Evolutionary conservation across 35 echinoderm and acorn worm genomes (phyloP), one percentile per base, ranked within the genome.

Genomic region (Stichopus chloronotus): DNA sequence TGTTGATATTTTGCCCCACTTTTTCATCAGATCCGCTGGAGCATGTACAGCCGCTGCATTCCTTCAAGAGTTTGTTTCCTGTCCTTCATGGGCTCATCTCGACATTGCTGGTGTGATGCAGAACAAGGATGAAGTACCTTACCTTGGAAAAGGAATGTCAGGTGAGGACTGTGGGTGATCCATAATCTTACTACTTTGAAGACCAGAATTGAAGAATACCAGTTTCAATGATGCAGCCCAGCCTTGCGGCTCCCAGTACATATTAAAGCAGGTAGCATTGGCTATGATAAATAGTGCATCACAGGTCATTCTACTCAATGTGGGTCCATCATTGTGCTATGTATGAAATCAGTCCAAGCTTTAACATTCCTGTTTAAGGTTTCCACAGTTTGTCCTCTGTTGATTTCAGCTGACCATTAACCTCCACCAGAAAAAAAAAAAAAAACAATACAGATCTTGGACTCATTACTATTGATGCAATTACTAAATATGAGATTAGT

Each of bases 41-140:
- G 30, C 95, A 9, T 98, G 97, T 58, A 98, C 97, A 2, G 97
- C 95, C 58, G 97, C 97, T 83, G 97, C 97, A 21, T 98, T 98
- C 84, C 87, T 98, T 9, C 93, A 90, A 58, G 93, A 98, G 91
- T 96, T 98, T 98, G 93, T 98, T 2, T 91, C 89, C 7, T 78
- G 90, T 19, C 12, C 86, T 19, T 55, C 90, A 9, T 98, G 97
- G 97, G 97, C 97, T 24, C 97, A 98, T 78, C 52, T 98, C 0
- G 97, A 98, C 78, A 98, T 98, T 53, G 97, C 97, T 60, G 97
- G 97, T 57, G 97, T 98, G 4, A 94, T 98, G 93, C 43, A 92
- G 25, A 98, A 96, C 61, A 96, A 94, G 90, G 95, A 96, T 78
- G 97, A 96, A 83, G 96, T 98, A 56, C 95, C 97, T 5, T 98